These are phyloP conservation scores for Aphidoletes aphidimyza DNA, from an alignment of 2,888 invertebrate genomes.

Conservation along the genomic window DNA sequence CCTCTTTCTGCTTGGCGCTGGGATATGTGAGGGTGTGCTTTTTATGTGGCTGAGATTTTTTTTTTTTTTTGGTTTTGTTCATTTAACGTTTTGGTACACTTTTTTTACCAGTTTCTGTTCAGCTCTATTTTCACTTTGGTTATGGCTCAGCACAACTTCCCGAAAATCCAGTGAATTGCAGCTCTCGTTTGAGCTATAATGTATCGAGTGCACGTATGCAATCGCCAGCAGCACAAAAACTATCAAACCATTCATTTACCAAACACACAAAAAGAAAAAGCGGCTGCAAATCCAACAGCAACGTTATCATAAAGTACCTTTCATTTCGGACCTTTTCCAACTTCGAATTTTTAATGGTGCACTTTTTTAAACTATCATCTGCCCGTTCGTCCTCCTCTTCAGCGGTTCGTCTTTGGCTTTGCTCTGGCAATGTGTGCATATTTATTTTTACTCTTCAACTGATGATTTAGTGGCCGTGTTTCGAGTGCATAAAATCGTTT, in stretches of 20 bases:
- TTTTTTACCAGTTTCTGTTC: not conserved
- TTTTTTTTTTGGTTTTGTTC: not conserved
- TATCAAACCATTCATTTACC: not conserved
- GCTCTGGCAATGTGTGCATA: not conserved
- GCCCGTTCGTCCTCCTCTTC: not conserved
- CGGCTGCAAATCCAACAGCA: not conserved
- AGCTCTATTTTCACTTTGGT: conserved; percentile 4
- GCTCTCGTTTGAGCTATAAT: too few relatives aligned
- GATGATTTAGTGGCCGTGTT: conserved; percentile 21
- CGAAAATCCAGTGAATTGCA: not conserved
- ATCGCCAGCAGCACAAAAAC: conserved; percentile 34
- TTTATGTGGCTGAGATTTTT: not conserved
- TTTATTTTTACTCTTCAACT: conserved; percentile 29
- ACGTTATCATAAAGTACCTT: conserved; percentile 44
- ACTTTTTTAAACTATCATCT: conserved; percentile 1
- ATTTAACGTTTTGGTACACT: too few relatives aligned
- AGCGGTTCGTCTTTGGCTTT: too few relatives aligned
- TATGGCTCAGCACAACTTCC: not conserved
- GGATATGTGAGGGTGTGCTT: not conserved
- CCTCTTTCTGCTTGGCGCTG: not conserved
- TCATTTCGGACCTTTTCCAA: not conserved
- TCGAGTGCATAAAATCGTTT: conserved; percentile 6
- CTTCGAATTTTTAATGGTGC: conserved; percentile 23
- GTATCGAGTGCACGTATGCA: conserved; percentile 7
- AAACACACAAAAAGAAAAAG: not conserved